Evolutionary conservation across 2,113 vertebrate species (phyloP).

Genomic region (Corythornis madagascariensis): DNA sequence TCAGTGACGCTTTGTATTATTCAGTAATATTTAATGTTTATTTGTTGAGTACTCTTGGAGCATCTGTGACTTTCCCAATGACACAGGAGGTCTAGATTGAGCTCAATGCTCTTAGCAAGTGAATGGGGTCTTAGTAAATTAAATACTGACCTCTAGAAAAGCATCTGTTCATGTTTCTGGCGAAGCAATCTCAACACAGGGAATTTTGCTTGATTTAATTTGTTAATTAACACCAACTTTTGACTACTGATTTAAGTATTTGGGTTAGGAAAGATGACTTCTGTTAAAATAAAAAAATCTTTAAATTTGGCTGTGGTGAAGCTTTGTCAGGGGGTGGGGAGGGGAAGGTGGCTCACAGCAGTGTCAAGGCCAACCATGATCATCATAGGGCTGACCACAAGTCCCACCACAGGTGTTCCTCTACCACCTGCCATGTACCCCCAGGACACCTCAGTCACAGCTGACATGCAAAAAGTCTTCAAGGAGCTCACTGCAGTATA

Average conservation of each 20-base stretch:
- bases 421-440: not conserved
- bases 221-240: not conserved
- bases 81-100: not conserved
- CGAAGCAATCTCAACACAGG: not conserved
- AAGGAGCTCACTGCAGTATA: not conserved
- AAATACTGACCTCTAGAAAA: constrained; percentile 1
- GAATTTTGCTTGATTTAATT: constrained; percentile 8
- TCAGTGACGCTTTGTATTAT: not conserved
- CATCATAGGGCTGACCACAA: accelerated
- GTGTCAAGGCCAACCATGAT: accelerated
- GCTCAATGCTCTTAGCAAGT: not conserved
- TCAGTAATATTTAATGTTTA: not conserved
- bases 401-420: not conserved
- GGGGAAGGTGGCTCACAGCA: not conserved
- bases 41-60: not conserved
- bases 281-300: not conserved
- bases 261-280: not conserved
- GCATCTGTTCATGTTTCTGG: not conserved
- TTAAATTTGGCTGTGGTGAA: not conserved
- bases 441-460: not conserved
- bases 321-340: not conserved
- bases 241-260: not conserved
- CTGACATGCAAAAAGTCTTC: not conserved
- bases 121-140: not conserved
- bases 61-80: not conserved